Base-by-base conservation (phyloP, 2,797 vertebrate species). In the Potorous gilbertii region DNA sequence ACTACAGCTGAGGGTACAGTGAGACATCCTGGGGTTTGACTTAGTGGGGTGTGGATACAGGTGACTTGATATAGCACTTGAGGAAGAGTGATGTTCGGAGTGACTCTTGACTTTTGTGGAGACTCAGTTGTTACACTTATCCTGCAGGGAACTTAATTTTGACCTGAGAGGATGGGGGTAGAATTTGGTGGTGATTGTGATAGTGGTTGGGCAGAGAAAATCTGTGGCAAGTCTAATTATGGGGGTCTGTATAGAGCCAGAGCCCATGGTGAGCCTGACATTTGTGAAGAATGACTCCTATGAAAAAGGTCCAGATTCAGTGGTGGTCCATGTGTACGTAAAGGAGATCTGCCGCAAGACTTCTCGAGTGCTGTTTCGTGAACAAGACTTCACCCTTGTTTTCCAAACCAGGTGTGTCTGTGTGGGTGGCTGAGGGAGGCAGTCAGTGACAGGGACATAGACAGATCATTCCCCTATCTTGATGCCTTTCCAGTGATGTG, bases 241-340 rank as follows among this genome's bases (percentile, higher is more conserved):
- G 40, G 21, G 40, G 74, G 11, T 81, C 74, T 87, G 40, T 21
- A 27, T 96, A 99, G 99, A 98, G 91, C 99, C 98, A 10, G 99
- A 99, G 97, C 99, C 99, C 55, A 99, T 99, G 98, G 99, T 99
- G 91, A 99, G 99, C 98, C 97, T 99, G 98, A 98, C 98, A 4
- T 98, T 99, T 96, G 99, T 99, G 97, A 99, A 99, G 98, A 99
- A 99, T 56, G 99, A 99, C 96, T 99, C 99, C 0, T 99, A 99
- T 0, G 99, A 99, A 98, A 99, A 99, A 97, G 99, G 99, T 91
- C 99, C 99, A 0, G 99, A 99, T 98, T 98, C 99, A n/a, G 99
- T 99, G 98, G 99, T 99, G 95, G 99, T 99, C 10, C 99, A 99
- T 0, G 99, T 99, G 93, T 99, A 99, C 0, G 98, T 99, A 98